phyloP scores from a whole-genome alignment of 2,797 vertebrate species.

The Mormyrus proboscirostris region DNA sequence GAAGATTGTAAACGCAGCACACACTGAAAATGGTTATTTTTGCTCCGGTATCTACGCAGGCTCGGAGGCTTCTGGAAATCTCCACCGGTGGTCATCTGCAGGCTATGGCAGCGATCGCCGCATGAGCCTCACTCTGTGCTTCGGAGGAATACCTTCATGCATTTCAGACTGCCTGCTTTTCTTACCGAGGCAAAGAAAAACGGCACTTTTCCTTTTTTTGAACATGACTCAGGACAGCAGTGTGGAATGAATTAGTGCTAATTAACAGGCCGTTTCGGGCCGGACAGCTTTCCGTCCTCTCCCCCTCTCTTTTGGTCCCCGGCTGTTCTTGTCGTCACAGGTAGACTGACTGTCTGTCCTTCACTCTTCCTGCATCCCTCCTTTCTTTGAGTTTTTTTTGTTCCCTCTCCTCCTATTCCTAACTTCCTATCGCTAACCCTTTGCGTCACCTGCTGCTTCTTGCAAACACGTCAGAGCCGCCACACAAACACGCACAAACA shows the following conservation, averaged over 20 bases:
- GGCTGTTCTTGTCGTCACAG: not conserved
- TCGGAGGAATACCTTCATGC: not conserved
- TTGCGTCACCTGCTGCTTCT: not conserved
- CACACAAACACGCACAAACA: slow-evolving; percentile 4
- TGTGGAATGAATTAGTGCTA: not conserved
- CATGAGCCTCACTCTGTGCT: not conserved
- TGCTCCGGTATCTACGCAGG: not conserved
- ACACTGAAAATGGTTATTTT: not conserved
- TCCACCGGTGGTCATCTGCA: not conserved
- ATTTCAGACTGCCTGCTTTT: not conserved
- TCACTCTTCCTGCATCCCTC: not conserved
- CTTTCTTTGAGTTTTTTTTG: not conserved
- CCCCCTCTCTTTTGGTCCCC: not conserved
- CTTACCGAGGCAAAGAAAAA: not conserved
- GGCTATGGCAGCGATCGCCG: not conserved
- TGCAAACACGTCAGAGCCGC: not conserved
- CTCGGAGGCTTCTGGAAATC: not conserved
- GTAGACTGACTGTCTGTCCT: not conserved
- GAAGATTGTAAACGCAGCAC: not conserved
- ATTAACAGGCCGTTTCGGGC: not conserved
- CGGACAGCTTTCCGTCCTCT: not conserved
- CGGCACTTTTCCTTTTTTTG: not conserved
- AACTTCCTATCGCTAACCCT: not conserved
- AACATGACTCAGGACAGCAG: not conserved
- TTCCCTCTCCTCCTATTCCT: not conserved